Evolutionary conservation across 1,140 invertebrate species (phyloP).

Genomic region (Megathymus violae): DNA sequence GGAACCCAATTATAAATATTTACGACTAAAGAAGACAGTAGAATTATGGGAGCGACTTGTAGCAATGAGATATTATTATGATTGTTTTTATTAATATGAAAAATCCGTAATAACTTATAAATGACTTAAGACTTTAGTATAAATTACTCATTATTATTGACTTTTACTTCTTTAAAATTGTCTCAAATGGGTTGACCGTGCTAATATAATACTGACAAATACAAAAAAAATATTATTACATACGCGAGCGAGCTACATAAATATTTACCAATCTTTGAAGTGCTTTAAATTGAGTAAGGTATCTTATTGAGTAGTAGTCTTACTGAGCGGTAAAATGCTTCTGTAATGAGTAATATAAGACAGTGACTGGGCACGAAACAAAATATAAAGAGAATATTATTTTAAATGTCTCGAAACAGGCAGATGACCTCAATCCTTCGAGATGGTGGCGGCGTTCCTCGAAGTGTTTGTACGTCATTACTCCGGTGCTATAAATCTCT

Average conservation of each 20-base stretch:
- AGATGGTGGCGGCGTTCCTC: constrained; percentile 48
- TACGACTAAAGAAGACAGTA: constrained; percentile 15
- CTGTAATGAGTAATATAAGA: too few relatives aligned
- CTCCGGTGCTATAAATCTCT: constrained; percentile 57
- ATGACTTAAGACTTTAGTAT: too few relatives aligned
- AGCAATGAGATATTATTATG: constrained; percentile 17
- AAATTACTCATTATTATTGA: not conserved
- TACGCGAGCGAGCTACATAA: too few relatives aligned
- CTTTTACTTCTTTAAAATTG: not conserved
- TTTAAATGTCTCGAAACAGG: constrained; percentile 26
- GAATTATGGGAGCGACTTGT: constrained; percentile 1
- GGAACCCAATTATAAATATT: constrained; percentile 29
- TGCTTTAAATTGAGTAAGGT: too few relatives aligned
- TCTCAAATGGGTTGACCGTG: too few relatives aligned
- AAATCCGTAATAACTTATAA: too few relatives aligned
- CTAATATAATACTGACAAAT: too few relatives aligned
- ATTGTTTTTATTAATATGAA: not conserved
- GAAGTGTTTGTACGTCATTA: constrained; percentile 59
- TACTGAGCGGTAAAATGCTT: too few relatives aligned
- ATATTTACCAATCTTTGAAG: too few relatives aligned
- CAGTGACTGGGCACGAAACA: not conserved
- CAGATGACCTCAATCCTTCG: constrained; percentile 35
- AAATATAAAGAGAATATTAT: not conserved
- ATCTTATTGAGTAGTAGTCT: too few relatives aligned
- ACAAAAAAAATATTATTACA: too few relatives aligned